phyloP scores from a whole-genome alignment of 2,888 invertebrate species.

The Helobdella robusta region DNA sequence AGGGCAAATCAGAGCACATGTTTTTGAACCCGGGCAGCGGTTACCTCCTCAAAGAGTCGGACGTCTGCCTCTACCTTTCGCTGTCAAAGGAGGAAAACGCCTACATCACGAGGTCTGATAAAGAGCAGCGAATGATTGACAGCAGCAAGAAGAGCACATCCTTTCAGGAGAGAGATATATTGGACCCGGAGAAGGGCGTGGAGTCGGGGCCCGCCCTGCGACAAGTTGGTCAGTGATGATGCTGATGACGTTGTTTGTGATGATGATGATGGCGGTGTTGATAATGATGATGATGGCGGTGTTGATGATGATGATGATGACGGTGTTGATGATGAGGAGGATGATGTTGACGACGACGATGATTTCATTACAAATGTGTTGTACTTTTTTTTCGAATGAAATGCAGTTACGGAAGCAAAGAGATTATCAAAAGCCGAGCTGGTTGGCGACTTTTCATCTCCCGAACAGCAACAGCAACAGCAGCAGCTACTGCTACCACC shows the following conservation, averaged over 20 bases:
- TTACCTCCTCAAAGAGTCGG: constrained; percentile 91
- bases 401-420: background rate
- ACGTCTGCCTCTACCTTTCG: constrained; percentile 95
- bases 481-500: no score
- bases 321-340: no score
- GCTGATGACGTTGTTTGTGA: no score
- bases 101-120: constrained; percentile 58
- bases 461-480: no score
- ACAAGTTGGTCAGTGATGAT: no score
- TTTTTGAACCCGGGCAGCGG: constrained; percentile 47
- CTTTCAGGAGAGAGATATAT: constrained; percentile 6
- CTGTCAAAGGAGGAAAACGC: constrained; percentile 96
- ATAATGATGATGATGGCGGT: no score
- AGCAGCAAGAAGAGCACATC: background rate
- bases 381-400: background rate
- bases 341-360: no score
- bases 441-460: constrained; percentile 4
- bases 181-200: background rate
- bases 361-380: no score
- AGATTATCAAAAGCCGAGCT: constrained; percentile 13
- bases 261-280: no score
- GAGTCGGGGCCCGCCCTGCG: no score
- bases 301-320: no score
- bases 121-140: no score
- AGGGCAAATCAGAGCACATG: background rate